Conservation (phyloP, 2,888 invertebrate genomes). For the Candidula unifasciata region DNA sequence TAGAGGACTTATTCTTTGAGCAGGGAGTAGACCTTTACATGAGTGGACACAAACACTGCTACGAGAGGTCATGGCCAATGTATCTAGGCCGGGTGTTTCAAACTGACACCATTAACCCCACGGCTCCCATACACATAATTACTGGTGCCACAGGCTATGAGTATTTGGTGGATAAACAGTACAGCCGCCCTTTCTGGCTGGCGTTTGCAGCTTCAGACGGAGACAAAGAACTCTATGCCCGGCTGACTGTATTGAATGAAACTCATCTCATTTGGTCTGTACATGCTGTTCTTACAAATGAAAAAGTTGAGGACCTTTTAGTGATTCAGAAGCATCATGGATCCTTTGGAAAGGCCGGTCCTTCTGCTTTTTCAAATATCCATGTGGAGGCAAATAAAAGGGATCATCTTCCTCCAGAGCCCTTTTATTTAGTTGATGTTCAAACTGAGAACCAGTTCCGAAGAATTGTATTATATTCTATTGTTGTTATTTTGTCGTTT, state of each 20-base stretch:
- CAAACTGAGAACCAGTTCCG: constrained; percentile 1
- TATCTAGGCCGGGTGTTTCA: constrained; percentile 65
- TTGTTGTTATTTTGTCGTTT: constrained; percentile 35
- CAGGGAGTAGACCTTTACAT: constrained; percentile 72
- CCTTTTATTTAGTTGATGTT: constrained; percentile 36
- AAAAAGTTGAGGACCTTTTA: constrained; percentile 64
- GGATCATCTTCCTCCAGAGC: constrained; percentile 39
- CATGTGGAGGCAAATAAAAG: background rate
- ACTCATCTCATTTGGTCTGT: constrained; percentile 69
- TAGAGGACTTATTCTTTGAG: constrained; percentile 70
- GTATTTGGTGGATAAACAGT: constrained; percentile 61
- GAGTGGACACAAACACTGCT: constrained; percentile 71
- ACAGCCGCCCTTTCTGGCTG: constrained; percentile 63
- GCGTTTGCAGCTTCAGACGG: constrained; percentile 62
- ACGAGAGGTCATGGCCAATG: constrained; percentile 73
- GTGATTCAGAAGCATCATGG: constrained; percentile 65
- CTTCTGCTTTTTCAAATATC: constrained; percentile 44
- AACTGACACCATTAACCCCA: constrained; percentile 65
- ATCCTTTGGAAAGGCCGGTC: constrained; percentile 60
- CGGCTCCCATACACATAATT: constrained; percentile 69
- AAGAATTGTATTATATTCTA: constrained; percentile 16
- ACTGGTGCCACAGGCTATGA: constrained; percentile 67
- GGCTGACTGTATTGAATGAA: constrained; percentile 63
- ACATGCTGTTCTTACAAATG: constrained; percentile 63
- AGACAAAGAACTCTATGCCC: constrained; percentile 65